Conservation (phyloP, 2,888 invertebrate genomes). For the Zygogramma bicolorata region DNA sequence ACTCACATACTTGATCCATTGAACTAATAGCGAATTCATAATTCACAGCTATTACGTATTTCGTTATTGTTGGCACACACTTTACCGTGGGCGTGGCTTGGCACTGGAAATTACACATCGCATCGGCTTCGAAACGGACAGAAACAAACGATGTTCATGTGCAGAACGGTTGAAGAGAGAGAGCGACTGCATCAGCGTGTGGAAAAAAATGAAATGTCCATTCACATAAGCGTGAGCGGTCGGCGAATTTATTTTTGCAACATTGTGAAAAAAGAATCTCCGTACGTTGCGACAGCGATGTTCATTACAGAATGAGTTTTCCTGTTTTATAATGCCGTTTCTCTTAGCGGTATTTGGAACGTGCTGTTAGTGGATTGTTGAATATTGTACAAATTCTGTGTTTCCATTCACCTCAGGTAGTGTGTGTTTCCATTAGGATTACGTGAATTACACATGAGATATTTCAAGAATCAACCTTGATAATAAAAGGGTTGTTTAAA, state of each 20-base stretch:
- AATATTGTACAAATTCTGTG: too few species aligned
- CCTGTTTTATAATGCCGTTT: background rate
- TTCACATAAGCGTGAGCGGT: background rate
- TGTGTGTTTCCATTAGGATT: too few species aligned
- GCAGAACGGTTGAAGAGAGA: background rate
- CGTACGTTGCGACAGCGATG: background rate
- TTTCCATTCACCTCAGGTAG: too few species aligned
- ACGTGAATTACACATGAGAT: too few species aligned
- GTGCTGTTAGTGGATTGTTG: background rate
- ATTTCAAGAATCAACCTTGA: too few species aligned
- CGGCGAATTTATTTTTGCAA: background rate
- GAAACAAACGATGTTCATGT: background rate
- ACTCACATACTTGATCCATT: background rate
- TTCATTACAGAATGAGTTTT: background rate
- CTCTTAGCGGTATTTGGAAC: background rate
- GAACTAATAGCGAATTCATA: slow-evolving; percentile 9
- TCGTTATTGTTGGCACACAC: slow-evolving; percentile 1
- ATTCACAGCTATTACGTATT: slow-evolving; percentile 12
- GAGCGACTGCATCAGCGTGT: background rate
- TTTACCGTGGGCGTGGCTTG: background rate
- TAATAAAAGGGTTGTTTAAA: too few species aligned
- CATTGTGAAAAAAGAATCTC: background rate
- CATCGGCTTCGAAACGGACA: background rate
- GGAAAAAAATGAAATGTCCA: background rate
- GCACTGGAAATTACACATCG: background rate